Evolutionary conservation across 2,888 invertebrate species (phyloP), one percentile per base, ranked within the genome.

Genomic region (Euzetes globulus): DNA sequence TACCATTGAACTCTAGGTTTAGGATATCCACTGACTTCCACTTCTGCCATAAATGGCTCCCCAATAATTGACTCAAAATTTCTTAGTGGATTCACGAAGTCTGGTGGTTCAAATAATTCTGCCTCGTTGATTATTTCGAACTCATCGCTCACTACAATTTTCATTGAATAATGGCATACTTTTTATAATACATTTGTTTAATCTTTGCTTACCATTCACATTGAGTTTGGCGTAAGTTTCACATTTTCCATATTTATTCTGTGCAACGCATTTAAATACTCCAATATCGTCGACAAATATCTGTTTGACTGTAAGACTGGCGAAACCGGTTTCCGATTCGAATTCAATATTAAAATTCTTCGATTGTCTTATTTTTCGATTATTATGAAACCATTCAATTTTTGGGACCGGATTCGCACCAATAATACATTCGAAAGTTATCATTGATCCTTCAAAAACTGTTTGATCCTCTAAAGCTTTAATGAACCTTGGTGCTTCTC

Each of bases 361-460:
- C 4, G 77, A 77, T 3, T 78, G 77, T 11, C 74, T 75, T 17
- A 83, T 79, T 71, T 79, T 78, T 73, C 80, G 79, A 17, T 80
- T 79, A 72, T 81, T 81, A 68, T 81, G 78, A 60, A 79, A 81
- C 82, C 82, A 82, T 19, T 77, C 77, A 33, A 82, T 78, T 33
- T 79, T 77, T 7, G 81, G 80, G 19, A 73, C 75, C 0, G 82
- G 80, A 7, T 85, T 85, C 70, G 89, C 90, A 1, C 85, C 84
- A 25, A 68, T 68, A 33, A 68, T 45, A 81, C 93, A 94, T 80
- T 88, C 88, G 85, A 99, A 97, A 73, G 91, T 89, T 58, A 94
- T 93, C 4, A 92, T 88, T 82, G 93, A 91, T 58, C 98, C 97
- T 84, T 98, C 98, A 77, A 90, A 88, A 15, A 95, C 92, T 0